These are phyloP conservation scores for Cyanoramphus novaezelandiae DNA, from an alignment of 2,113 vertebrate species.

Conservation along the genomic window DNA sequence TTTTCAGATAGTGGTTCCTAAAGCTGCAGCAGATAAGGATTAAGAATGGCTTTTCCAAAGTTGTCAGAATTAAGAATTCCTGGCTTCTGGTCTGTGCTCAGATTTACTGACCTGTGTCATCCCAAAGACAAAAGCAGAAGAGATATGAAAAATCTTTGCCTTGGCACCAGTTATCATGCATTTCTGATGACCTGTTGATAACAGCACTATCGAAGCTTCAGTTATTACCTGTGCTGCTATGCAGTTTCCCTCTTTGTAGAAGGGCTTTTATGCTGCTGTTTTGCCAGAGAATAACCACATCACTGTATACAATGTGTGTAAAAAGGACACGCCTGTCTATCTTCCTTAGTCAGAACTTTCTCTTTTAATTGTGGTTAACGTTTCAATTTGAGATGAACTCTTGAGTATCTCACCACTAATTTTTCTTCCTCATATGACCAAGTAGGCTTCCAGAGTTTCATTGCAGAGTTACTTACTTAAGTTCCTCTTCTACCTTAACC, in stretches of 20 bases:
- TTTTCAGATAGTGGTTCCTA: not conserved
- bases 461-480: not conserved
- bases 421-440: not conserved
- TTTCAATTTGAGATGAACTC: not conserved
- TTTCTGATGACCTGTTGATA: not conserved
- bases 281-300: not conserved
- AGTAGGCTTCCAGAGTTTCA: not conserved
- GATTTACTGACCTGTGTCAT: not conserved
- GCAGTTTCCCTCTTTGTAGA: not conserved
- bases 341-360: not conserved
- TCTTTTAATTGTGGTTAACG: not conserved
- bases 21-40: not conserved
- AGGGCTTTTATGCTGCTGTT: not conserved
- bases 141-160: slow-evolving; percentile 3
- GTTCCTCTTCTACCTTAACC: not conserved
- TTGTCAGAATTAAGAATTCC: slow-evolving; percentile 34
- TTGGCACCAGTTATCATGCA: not conserved
- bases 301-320: not conserved
- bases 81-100: not conserved
- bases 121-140: slow-evolving; percentile 23
- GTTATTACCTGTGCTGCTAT: not conserved
- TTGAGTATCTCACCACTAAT: not conserved
- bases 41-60: not conserved
- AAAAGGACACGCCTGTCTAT: not conserved
- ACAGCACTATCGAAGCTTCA: not conserved